These are phyloP conservation scores for Steatocranus sp. DNA, from an alignment of 2,797 vertebrate species.

Conservation along the genomic window DNA sequence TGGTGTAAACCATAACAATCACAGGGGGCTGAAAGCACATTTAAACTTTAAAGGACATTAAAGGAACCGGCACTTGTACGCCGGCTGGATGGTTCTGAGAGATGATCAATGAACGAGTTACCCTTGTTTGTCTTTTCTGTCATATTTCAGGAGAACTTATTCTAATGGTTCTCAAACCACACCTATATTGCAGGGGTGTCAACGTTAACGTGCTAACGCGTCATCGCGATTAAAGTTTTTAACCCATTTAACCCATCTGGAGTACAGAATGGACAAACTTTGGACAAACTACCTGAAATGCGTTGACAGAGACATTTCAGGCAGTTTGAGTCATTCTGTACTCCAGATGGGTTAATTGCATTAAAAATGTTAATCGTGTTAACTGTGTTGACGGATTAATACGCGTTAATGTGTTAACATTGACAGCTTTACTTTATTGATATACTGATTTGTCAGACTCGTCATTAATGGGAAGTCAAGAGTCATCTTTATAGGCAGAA, in stretches of 20 bases:
- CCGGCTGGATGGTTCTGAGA: not conserved
- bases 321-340: not conserved
- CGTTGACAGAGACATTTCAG: fast-evolving
- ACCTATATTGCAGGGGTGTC: not conserved
- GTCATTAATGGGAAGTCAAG: not conserved
- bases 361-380: fast-evolving
- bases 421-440: not conserved
- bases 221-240: fast-evolving
- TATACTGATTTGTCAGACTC: not conserved
- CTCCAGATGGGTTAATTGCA: not conserved
- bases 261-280: not conserved
- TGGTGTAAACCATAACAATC: fast-evolving
- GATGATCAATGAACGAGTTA: not conserved
- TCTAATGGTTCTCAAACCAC: not conserved
- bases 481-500: not conserved
- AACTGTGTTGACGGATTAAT: not conserved
- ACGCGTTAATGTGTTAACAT: not conserved
- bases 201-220: fast-evolving
- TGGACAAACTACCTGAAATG: not conserved
- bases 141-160: not conserved
- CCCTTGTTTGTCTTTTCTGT: not conserved
- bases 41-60: not conserved
- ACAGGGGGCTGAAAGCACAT: not conserved
- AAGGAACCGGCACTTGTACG: fast-evolving
- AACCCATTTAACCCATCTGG: not conserved